Evolutionary conservation across 2,113 vertebrate species (phyloP).

Genomic region (Paradoxurus hermaphroditus): DNA sequence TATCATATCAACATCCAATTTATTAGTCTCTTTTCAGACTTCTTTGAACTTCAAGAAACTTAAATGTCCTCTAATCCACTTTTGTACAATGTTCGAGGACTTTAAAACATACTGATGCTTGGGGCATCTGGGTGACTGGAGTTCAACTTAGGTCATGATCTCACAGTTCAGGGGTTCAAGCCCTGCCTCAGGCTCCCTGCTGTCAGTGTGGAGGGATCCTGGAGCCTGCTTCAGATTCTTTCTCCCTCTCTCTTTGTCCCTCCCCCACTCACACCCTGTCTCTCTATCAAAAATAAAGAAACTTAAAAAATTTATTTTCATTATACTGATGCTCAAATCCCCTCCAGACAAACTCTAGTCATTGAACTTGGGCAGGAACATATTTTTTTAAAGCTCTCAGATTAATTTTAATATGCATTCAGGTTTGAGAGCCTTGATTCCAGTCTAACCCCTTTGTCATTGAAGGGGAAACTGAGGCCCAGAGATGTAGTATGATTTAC

Average conservation of each 20-base stretch:
- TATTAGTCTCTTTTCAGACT: not conserved
- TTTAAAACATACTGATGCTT: not conserved
- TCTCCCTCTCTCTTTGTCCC: too few relatives aligned
- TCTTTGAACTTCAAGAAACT: not conserved
- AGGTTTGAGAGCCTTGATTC: not conserved
- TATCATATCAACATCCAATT: not conserved
- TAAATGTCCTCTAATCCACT: not conserved
- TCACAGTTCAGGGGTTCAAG: too few relatives aligned
- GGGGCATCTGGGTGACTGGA: too few relatives aligned
- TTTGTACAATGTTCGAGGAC: not conserved
- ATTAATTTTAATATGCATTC: not conserved
- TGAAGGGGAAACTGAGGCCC: accelerated
- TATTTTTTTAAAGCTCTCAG: not conserved
- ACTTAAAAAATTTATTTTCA: too few relatives aligned
- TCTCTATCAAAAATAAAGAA: not conserved
- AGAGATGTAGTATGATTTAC: not conserved
- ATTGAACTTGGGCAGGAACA: not conserved
- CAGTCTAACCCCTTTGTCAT: not conserved
- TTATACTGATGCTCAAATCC: not conserved
- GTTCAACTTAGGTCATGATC: too few relatives aligned
- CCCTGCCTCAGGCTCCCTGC: too few relatives aligned
- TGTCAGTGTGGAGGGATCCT: too few relatives aligned
- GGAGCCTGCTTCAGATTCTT: too few relatives aligned
- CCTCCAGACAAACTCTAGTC: not conserved
- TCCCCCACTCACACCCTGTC: too few relatives aligned